These are phyloP conservation scores for Phalloptychus januarius DNA, from an alignment of 2,797 vertebrate species.

Conservation along the genomic window DNA sequence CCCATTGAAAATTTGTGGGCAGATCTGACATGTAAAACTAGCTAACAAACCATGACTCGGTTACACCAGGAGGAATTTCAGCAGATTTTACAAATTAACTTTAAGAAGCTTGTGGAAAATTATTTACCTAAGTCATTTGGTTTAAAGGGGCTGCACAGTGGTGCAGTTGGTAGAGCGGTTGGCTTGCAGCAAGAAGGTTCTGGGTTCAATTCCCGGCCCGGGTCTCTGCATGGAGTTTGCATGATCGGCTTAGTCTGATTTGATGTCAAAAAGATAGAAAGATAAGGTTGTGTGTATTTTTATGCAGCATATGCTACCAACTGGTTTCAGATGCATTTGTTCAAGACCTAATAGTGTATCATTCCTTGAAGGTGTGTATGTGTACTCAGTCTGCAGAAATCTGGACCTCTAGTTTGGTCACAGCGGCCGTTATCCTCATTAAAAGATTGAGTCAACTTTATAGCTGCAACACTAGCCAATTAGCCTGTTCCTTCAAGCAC, in stretches of 20 bases:
- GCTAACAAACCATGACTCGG: neutral
- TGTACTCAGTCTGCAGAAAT: neutral
- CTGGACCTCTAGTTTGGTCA: conserved; percentile 7
- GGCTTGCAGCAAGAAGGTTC: too few relatives aligned
- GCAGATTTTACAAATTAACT: neutral
- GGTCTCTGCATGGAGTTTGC: too few relatives aligned
- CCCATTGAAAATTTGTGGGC: neutral
- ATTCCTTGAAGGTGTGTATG: neutral
- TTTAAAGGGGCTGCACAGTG: too few relatives aligned
- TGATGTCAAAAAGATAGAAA: neutral
- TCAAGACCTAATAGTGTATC: neutral
- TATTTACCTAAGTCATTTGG: neutral
- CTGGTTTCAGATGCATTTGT: neutral
- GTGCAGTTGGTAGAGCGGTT: too few relatives aligned
- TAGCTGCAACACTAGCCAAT: conserved; percentile 27
- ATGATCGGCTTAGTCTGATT: neutral
- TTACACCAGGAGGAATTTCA: neutral
- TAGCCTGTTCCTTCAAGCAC: conserved; percentile 26
- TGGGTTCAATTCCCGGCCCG: too few relatives aligned
- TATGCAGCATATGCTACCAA: neutral
- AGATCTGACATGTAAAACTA: neutral
- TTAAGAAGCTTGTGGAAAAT: neutral
- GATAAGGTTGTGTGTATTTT: neutral
- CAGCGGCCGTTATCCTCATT: conserved; percentile 41
- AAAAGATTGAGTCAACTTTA: conserved; percentile 17